Evolutionary conservation across 2,797 vertebrate species (phyloP).

Genomic region (Dermochelys coriacea): DNA sequence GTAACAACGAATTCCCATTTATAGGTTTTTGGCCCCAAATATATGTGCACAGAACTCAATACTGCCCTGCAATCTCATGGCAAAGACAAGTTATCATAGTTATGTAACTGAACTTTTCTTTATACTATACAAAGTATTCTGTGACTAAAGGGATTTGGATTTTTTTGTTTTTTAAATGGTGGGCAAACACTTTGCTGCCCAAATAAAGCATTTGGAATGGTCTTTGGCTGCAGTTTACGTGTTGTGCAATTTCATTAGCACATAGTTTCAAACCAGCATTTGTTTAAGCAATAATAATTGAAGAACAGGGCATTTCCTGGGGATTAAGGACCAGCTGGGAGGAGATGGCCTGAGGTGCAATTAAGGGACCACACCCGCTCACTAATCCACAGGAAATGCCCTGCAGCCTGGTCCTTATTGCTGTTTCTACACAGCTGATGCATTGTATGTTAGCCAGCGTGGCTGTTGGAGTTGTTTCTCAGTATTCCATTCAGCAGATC

Average conservation of each 20-base stretch:
- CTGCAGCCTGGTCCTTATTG: not conserved
- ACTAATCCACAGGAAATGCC: constrained; percentile 34
- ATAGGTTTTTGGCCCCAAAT: constrained; percentile 45
- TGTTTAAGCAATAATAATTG: constrained; percentile 34
- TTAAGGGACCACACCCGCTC: constrained; percentile 50
- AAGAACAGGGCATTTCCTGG: constrained; percentile 63
- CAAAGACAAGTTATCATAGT: constrained; percentile 41
- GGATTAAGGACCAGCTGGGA: constrained; percentile 68
- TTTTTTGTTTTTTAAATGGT: constrained; percentile 3
- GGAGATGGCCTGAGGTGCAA: constrained; percentile 53
- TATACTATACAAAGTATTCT: constrained; percentile 69
- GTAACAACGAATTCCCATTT: constrained; percentile 51
- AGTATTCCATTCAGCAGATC: constrained; percentile 19
- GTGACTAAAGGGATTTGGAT: constrained; percentile 57
- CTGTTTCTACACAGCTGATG: constrained; percentile 5
- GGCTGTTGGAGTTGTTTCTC: constrained; percentile 23
- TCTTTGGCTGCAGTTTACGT: constrained; percentile 22
- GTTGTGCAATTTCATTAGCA: constrained; percentile 31
- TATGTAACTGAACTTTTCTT: constrained; percentile 69
- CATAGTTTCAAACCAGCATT: constrained; percentile 46
- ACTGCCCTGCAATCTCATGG: constrained; percentile 49
- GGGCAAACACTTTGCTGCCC: constrained; percentile 30
- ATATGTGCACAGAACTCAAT: constrained; percentile 44
- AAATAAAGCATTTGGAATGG: not conserved
- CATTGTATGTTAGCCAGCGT: not conserved